Evolutionary conservation across 2,888 invertebrate species (phyloP).

Genomic region (Agrochola litura): DNA sequence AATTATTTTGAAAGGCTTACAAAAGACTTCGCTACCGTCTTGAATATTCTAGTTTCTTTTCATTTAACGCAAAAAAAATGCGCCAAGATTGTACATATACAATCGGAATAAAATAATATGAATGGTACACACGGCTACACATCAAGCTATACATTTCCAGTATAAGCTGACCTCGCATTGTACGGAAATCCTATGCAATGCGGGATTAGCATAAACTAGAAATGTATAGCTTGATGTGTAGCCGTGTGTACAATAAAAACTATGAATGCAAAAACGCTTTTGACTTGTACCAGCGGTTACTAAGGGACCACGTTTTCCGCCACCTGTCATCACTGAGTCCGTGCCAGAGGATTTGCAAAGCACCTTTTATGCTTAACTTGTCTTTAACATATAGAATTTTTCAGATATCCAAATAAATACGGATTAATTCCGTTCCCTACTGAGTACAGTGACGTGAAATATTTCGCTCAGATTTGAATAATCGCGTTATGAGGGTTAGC

Average conservation of each 20-base stretch:
- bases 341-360: conserved; percentile 68
- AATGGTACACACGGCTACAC: too few species aligned
- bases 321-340: conserved; percentile 72
- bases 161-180: too few species aligned
- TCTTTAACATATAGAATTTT: conserved; percentile 78
- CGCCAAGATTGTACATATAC: too few species aligned
- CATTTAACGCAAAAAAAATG: neutral
- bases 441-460: conserved; percentile 28
- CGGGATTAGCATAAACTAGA: too few species aligned
- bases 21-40: conserved; percentile 16
- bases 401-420: conserved; percentile 52
- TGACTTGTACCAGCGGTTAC: conserved; percentile 57
- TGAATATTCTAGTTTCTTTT: conserved; percentile 31
- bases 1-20: conserved; percentile 14
- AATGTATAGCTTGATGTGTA: too few species aligned
- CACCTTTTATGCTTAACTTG: conserved; percentile 79
- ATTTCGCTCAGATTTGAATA: conserved; percentile 47
- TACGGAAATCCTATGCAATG: too few species aligned
- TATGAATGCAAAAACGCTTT: conserved; percentile 32
- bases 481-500: conserved; percentile 41
- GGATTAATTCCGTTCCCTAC: conserved; percentile 39
- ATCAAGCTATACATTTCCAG: too few species aligned
- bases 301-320: conserved; percentile 63
- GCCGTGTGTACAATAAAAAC: conserved; percentile 18
- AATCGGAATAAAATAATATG: neutral